Evolutionary conservation across 2,113 vertebrate genomes (phyloP), one percentile per base, ranked within the genome.

Genomic region (Phainopepla nitens): DNA sequence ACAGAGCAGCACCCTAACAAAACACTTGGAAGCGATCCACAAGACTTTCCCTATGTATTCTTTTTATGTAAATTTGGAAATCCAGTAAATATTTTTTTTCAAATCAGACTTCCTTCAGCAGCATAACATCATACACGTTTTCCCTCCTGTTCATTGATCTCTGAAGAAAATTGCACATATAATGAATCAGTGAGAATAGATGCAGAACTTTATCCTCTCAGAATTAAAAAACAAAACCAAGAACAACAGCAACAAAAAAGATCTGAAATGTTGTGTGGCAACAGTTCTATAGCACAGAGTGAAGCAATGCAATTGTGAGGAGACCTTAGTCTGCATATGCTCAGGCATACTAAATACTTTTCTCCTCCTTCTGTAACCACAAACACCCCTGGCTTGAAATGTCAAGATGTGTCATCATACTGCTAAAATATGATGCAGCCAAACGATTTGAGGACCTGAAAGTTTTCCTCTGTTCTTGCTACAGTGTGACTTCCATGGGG

Each of bases 21-120:
- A 96, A 93, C 94, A 94, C 58, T 91, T 97, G 93, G 93, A 96
- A 95, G 51, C 24, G 31, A 51, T 93, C 94, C 97, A 96, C 56
- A 61, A 51, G 77, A 64, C 51, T 61, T 71, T 58, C 42, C 44
- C 35, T 60, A 5, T 54, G 23, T 71, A 70, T 75, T 75, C 31
- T 82, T 92, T 33, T 62, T 39, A 78, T 28, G 17, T 69, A 75
- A 54, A 41, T 73, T 57, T 78, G 39, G 41, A 92, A 93, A 78
- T 35, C 36, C 49, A 56, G 17, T 54, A 62, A 33, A 3, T 71
- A 29, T 7, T 15, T 61, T 86, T 69, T 82, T 7, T 7, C n/a
- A 12, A 82, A 80, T 53, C 2, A 53, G 16, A 45, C 23, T 83
- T 80, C 27, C 71, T 85, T 83, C 39, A 86, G 15, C 69, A 71